Conservation (phyloP, 2,888 invertebrate species). For the Brachyptera putata region DNA sequence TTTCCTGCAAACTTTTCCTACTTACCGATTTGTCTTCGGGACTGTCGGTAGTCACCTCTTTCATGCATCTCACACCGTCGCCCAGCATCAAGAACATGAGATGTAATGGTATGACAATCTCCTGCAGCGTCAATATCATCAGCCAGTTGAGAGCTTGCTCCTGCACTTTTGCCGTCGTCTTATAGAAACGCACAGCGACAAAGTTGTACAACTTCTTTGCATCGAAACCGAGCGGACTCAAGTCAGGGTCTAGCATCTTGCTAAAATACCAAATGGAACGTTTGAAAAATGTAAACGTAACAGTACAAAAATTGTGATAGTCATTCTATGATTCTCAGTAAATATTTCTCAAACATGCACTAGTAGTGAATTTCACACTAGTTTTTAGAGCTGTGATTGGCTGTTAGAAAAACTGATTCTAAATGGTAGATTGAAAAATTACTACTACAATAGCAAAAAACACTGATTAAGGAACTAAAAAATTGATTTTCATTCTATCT, state of each 20-base stretch:
- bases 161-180: constrained; percentile 75
- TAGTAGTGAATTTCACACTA: neutral
- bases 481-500: too few species aligned
- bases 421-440: too few species aligned
- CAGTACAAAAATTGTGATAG: too few species aligned
- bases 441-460: too few species aligned
- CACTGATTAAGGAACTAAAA: too few species aligned
- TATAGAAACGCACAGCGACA: constrained; percentile 77
- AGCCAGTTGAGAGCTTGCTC: constrained; percentile 87
- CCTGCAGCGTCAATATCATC: constrained; percentile 81
- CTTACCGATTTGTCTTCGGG: constrained; percentile 2
- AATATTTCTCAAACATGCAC: neutral
- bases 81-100: constrained; percentile 88
- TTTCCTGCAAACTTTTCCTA: too few species aligned
- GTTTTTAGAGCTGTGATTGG: too few species aligned
- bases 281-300: too few species aligned
- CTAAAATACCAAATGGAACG: constrained; percentile 46
- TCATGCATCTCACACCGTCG: constrained; percentile 76
- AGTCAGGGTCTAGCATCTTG: constrained; percentile 95
- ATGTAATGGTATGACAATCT: constrained; percentile 82
- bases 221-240: constrained; percentile 91
- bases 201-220: constrained; percentile 94
- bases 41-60: neutral
- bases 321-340: too few species aligned
- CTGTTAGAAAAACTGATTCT: too few species aligned